phyloP scores from a whole-genome alignment of 2,888 invertebrate species.

The Cephus nigrinus region DNA sequence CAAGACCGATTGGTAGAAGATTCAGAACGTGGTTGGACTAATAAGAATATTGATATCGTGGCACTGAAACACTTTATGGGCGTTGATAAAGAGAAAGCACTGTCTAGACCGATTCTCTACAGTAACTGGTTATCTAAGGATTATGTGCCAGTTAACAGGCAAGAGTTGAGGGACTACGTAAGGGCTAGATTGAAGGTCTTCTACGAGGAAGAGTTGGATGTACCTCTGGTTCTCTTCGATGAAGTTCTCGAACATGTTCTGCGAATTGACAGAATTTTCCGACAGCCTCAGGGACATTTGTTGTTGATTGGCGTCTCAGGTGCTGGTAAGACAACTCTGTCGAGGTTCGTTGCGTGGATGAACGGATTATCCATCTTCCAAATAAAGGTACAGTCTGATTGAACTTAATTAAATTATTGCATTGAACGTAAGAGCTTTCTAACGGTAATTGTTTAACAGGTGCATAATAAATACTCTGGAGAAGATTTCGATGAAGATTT shows the following conservation, averaged over 20 bases:
- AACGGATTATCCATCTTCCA: constrained; percentile 99
- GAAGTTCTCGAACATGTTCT: constrained; percentile 99
- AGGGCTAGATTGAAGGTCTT: constrained; percentile 97
- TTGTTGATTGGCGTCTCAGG: constrained; percentile 98
- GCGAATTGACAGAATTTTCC: constrained; percentile 98
- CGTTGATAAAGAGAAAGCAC: constrained; percentile 84
- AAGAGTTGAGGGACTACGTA: constrained; percentile 95
- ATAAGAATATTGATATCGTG: constrained; percentile 94
- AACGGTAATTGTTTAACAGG: constrained; percentile 67
- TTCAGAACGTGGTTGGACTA: constrained; percentile 96
- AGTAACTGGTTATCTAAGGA: constrained; percentile 99
- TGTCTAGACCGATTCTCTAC: constrained; percentile 95
- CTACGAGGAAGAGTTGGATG: constrained; percentile 99
- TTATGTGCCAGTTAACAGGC: constrained; percentile 95
- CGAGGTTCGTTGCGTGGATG: constrained; percentile 99
- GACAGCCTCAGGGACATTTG: constrained; percentile 98
- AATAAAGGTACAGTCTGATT: constrained; percentile 79
- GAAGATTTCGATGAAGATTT: constrained; percentile 99
- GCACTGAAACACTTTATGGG: constrained; percentile 95
- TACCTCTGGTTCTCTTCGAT: constrained; percentile 97
- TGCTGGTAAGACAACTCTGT: constrained; percentile 98
- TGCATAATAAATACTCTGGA: constrained; percentile 98
- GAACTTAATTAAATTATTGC: not conserved
- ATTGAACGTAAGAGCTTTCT: constrained; percentile 5
- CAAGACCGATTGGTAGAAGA: constrained; percentile 96